Evolutionary conservation across 2,888 invertebrate species (phyloP).

Genomic region (Brachycybe producta): DNA sequence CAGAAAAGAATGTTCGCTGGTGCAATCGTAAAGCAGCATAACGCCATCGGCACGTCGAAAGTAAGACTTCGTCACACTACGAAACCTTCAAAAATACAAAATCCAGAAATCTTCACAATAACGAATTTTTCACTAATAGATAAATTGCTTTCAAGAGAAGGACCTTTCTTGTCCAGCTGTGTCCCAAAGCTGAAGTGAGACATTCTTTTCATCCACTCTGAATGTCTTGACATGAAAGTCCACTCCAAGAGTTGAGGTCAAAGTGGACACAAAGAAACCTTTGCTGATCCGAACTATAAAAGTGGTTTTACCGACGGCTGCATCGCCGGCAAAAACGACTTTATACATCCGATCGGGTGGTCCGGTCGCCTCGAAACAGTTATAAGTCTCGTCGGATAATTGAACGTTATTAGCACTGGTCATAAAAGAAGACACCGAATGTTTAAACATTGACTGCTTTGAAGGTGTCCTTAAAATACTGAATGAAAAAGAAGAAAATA

Average conservation of each 20-base stretch:
- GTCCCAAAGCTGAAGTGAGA: constrained; percentile 44
- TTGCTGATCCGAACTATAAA: constrained; percentile 46
- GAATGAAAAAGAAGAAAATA: not conserved
- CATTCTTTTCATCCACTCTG: constrained; percentile 39
- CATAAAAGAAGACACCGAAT: no score
- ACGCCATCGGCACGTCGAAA: constrained; percentile 49
- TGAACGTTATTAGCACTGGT: no score
- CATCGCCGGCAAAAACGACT: constrained; percentile 48
- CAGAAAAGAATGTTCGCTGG: constrained; percentile 44
- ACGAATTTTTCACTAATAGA: not conserved
- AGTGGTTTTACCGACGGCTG: constrained; percentile 48
- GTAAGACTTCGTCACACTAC: constrained; percentile 47
- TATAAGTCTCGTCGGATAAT: constrained; percentile 6
- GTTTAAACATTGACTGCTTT: not conserved
- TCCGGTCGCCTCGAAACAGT: constrained; percentile 25
- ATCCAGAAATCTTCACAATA: not conserved
- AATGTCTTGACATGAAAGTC: constrained; percentile 45
- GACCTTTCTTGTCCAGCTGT: constrained; percentile 46
- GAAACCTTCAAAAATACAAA: constrained; percentile 31
- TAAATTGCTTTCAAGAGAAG: not conserved
- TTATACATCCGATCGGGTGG: constrained; percentile 46
- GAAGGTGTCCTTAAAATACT: constrained; percentile 5
- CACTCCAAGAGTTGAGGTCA: constrained; percentile 45
- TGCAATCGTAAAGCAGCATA: constrained; percentile 45
- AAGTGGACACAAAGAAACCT: constrained; percentile 41